Conservation (phyloP, 2,888 invertebrate genomes). For the Parasteatoda lunata region DNA sequence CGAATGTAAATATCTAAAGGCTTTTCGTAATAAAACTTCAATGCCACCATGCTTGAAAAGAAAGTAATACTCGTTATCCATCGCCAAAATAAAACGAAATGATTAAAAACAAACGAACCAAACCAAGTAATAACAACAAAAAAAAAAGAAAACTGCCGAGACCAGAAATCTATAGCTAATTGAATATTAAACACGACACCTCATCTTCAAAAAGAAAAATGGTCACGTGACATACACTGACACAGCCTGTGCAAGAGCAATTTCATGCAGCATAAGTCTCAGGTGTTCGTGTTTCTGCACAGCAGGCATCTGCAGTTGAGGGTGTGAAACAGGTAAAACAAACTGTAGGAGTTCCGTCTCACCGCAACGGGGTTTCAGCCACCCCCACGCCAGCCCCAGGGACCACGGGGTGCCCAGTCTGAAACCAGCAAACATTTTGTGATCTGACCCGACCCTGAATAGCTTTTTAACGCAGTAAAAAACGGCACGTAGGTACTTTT, state of each 20-base stretch:
- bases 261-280: conserved; percentile 41
- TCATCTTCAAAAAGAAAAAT: not conserved
- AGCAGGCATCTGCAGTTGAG: conserved; percentile 51
- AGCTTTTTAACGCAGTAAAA: conserved; percentile 60
- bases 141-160: not conserved
- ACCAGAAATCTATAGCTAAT: not conserved
- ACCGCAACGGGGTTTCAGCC: conserved; percentile 41
- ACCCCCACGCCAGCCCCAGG: conserved; percentile 28
- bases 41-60: too few species aligned
- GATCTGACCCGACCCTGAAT: conserved; percentile 48
- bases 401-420: conserved; percentile 33
- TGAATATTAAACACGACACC: conserved; percentile 1
- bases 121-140: too few species aligned
- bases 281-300: conserved; percentile 58
- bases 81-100: too few species aligned
- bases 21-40: too few species aligned
- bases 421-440: conserved; percentile 59
- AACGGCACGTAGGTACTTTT: conserved; percentile 12
- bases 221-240: not conserved
- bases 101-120: too few species aligned
- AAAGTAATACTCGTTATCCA: too few species aligned
- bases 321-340: conserved; percentile 68
- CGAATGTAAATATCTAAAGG: too few species aligned
- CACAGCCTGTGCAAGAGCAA: not conserved
- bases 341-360: conserved; percentile 67